Percentiles rank a stretch among this genome's conserved stretches.
Conservation (phyloP, 1,140 invertebrate species). For the Babylonia areolata region DNA sequence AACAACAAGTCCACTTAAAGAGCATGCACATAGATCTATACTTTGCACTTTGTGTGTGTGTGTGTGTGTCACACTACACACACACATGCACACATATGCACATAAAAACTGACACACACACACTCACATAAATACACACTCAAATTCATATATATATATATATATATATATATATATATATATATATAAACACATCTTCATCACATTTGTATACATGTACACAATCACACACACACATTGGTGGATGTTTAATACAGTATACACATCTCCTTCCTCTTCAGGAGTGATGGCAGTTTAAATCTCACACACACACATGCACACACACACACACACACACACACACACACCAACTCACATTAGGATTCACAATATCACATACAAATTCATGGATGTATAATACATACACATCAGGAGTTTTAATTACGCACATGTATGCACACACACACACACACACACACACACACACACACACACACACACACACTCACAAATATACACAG, state of each 20-base stretch:
- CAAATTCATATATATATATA: neutral
- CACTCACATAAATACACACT: neutral
- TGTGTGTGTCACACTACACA: no score
- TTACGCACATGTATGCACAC: neutral
- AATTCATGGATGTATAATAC: neutral
- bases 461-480: neutral
- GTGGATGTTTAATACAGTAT: no score
- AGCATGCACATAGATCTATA: no score
- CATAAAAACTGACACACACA: neutral
- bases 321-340: neutral
- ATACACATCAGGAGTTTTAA: no score
- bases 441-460: neutral
- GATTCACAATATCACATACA: neutral
- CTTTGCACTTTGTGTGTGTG: no score
- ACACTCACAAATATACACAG: neutral
- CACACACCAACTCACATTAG: neutral
- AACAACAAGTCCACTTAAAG: no score
- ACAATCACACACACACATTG: neutral
- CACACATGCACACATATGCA: neutral
- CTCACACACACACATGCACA: neutral
- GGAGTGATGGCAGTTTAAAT: conserved; percentile 48
- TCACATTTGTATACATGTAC: neutral
- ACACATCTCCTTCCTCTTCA: conserved; percentile 65
- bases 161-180: neutral
- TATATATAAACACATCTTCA: neutral